Evolutionary conservation across 2,797 vertebrate genomes (phyloP).

Genomic region (Pelodytes ibericus): DNA sequence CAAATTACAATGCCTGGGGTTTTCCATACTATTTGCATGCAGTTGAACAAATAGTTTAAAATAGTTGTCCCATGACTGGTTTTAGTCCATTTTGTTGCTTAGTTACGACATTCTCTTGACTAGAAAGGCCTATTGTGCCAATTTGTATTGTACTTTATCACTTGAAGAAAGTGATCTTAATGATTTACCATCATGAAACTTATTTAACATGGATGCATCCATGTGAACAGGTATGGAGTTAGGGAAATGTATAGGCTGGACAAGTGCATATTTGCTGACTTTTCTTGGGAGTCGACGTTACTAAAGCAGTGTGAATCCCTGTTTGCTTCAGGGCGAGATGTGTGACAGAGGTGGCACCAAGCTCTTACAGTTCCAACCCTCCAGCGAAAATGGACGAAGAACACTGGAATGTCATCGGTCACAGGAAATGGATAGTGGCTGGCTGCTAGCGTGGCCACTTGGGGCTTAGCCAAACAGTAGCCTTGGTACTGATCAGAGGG

Average conservation of each 20-base stretch:
- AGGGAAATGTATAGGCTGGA: conserved; percentile 67
- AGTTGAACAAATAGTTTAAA: conserved; percentile 1
- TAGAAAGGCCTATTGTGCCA: background rate
- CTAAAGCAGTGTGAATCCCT: conserved; percentile 99
- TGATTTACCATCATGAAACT: conserved; percentile 73
- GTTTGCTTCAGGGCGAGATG: conserved; percentile 99
- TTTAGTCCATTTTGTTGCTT: conserved; percentile 6
- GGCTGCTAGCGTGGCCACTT: conserved; percentile 89
- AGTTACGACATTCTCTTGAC: conserved; percentile 11
- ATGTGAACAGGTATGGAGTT: conserved; percentile 82
- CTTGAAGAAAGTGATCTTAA: conserved; percentile 46
- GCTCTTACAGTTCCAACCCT: conserved; percentile 96
- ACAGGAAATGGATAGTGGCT: conserved; percentile 97
- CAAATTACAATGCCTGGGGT: background rate
- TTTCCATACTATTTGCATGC: conserved; percentile 41
- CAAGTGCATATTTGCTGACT: conserved; percentile 78
- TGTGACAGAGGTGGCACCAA: conserved; percentile 99
- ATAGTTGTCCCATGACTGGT: conserved; percentile 3
- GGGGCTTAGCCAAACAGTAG: conserved; percentile 93
- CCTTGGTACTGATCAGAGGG: conserved; percentile 88
- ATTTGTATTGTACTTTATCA: conserved; percentile 10
- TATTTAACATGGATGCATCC: conserved; percentile 82
- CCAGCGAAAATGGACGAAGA: conserved; percentile 99
- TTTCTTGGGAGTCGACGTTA: conserved; percentile 94
- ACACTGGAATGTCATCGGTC: conserved; percentile 96